Percentiles rank a stretch among this genome's conserved stretches.
Conservation (phyloP, 2,888 invertebrate species). For the Acrobasis repandana region DNA sequence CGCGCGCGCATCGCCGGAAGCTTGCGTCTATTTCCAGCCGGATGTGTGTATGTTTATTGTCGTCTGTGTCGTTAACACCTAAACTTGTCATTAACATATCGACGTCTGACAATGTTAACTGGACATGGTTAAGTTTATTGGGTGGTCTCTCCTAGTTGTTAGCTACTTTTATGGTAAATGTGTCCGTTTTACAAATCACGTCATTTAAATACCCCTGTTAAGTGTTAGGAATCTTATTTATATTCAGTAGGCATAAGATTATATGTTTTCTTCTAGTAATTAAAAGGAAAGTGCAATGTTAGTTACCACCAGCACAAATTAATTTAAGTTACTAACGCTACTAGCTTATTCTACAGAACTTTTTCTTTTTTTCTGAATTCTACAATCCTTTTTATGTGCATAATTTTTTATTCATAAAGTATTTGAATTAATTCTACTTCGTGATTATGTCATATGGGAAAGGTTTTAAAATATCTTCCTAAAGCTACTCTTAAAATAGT, state of each 20-base stretch:
- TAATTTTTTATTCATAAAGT: too few relatives aligned
- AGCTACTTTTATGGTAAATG: conserved; percentile 13
- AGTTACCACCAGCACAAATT: too few relatives aligned
- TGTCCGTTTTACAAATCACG: conserved; percentile 16
- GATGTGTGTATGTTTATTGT: conserved; percentile 74
- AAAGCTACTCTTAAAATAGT: too few relatives aligned
- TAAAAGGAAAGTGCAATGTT: too few relatives aligned
- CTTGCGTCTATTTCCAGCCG: conserved; percentile 77
- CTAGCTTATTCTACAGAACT: too few relatives aligned
- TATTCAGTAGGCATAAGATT: background rate
- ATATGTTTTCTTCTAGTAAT: too few relatives aligned
- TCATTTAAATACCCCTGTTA: conserved; percentile 9
- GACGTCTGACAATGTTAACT: conserved; percentile 37
- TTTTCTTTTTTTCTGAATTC: too few relatives aligned
- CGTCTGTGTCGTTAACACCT: conserved; percentile 75
- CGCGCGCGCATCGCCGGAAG: conserved; percentile 61
- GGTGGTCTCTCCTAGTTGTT: conserved; percentile 13
- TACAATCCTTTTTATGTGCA: too few relatives aligned
- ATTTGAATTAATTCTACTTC: too few relatives aligned
- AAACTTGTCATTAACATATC: conserved; percentile 64
- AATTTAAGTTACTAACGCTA: too few relatives aligned
- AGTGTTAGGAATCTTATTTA: conserved; percentile 13
- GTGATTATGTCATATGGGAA: too few relatives aligned
- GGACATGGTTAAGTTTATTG: conserved; percentile 18
- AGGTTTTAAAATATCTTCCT: too few relatives aligned